Evolutionary conservation across 2,113 vertebrate genomes (phyloP), one percentile per base, ranked within the genome.

Genomic region (Chloropsis hardwickii): DNA sequence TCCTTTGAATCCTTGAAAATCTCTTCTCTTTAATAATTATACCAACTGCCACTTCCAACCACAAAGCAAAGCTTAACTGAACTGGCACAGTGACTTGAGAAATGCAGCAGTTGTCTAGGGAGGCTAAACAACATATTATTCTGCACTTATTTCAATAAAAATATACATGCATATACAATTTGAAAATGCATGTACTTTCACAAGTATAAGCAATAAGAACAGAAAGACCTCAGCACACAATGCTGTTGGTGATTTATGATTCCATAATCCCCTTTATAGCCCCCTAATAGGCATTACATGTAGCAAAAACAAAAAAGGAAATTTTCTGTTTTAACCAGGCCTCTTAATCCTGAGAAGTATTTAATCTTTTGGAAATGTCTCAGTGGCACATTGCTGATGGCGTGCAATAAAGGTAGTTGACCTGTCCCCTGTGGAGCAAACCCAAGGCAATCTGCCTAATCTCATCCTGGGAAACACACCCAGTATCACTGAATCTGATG

Each of bases 341-440:
- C 80, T 90, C 67, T 88, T 95, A 96, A 95, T 94, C 88, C 72
- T 37, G 69, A 86, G 51, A 88, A 93, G 44, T 86, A 92, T 91
- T 96, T 88, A 83, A 83, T 93, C 60, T 93, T 86, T 78, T 90
- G 64, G 88, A 96, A 90, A 86, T 53, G 40, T 76, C 69, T 89
- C 57, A 67, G 72, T 79, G 81, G 65, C 77, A 67, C 69, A 50
- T 64, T 87, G 86, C 81, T 94, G 81, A 87, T 89, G 86, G 81
- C 80, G 67, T 54, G 65, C 91, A 94, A 31, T 92, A 67, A 87
- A 92, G 89, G 83, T 86, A 65, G 86, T 39, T 95, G 88, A 91
- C 88, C 77, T 91, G 80, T 95, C 44, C 73, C 89, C 91, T 53
- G 78, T 65, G 65, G 86, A 96, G 86, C 53, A 87, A 95, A 91